Conservation (phyloP, 2,888 invertebrate genomes). For the Trypoxylon attenuatum region DNA sequence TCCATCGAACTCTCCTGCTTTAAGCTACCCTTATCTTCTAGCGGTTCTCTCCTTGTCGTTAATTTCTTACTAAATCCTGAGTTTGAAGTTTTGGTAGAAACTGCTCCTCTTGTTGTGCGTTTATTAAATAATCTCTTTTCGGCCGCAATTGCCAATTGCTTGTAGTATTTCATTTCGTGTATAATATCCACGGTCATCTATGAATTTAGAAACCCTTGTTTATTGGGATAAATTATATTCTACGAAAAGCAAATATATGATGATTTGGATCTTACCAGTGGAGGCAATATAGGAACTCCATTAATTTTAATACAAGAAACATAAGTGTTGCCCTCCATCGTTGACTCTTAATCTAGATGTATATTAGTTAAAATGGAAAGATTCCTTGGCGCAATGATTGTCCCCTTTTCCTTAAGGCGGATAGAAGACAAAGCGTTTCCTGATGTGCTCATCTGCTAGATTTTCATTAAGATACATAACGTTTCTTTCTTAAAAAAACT, state of each 20-base stretch:
- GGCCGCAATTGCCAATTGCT: constrained; percentile 80
- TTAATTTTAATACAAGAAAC: constrained; percentile 84
- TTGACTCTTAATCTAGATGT: constrained; percentile 17
- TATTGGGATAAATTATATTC: constrained; percentile 21
- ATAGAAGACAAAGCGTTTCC: constrained; percentile 22
- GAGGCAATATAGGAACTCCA: constrained; percentile 85
- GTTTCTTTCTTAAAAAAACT: constrained; percentile 7
- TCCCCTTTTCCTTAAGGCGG: constrained; percentile 10
- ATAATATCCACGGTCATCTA: constrained; percentile 81
- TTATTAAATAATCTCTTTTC: constrained; percentile 77
- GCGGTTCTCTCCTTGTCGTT: not conserved
- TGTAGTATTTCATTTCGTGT: constrained; percentile 82
- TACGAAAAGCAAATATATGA: not conserved
- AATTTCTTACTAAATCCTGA: not conserved
- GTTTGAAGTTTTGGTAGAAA: too few species aligned
- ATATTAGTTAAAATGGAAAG: not conserved
- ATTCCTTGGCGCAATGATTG: not conserved
- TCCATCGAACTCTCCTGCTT: constrained; percentile 13
- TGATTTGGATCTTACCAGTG: constrained; percentile 78
- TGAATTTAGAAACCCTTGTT: constrained; percentile 58
- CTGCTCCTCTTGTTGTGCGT: constrained; percentile 5
- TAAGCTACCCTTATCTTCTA: constrained; percentile 6
- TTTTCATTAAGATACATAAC: constrained; percentile 15
- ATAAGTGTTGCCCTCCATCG: constrained; percentile 70
- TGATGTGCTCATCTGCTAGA: constrained; percentile 9